Conservation (phyloP, 2,888 invertebrate genomes). For the Terebella lapidaria region DNA sequence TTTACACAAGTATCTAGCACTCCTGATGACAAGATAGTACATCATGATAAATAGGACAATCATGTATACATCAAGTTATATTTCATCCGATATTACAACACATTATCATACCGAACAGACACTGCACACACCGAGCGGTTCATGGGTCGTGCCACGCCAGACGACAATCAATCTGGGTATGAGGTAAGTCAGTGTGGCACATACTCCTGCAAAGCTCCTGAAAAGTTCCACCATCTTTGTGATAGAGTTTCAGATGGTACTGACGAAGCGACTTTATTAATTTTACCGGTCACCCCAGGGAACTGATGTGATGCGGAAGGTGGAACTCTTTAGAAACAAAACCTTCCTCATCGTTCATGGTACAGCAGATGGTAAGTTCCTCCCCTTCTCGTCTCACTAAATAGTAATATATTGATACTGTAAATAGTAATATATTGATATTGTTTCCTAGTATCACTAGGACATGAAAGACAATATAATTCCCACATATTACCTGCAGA, state of each 20-base stretch:
- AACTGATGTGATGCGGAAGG: conserved; percentile 80
- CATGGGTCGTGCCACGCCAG: conserved; percentile 87
- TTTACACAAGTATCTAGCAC: no score
- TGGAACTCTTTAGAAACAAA: conserved; percentile 79
- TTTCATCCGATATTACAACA: no score
- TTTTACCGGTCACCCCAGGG: conserved; percentile 29
- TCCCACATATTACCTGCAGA: conserved; percentile 13
- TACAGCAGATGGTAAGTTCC: conserved; percentile 71
- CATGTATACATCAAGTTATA: no score
- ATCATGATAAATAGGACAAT: no score
- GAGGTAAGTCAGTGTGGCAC: no score
- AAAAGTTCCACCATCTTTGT: no score
- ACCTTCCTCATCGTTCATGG: conserved; percentile 88
- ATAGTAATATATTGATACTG: conserved; percentile 2
- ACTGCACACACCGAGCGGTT: conserved; percentile 93
- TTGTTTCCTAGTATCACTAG: no score
- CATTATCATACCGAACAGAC: no score
- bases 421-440: conserved; percentile 1
- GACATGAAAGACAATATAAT: neutral
- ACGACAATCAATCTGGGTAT: conserved; percentile 84
- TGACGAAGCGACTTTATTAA: no score
- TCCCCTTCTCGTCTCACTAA: neutral
- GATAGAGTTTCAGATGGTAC: no score
- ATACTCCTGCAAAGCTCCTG: no score
- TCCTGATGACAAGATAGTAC: no score